Conservation (phyloP, 1,140 invertebrate genomes). For the Drosophila ohnishii region DNA sequence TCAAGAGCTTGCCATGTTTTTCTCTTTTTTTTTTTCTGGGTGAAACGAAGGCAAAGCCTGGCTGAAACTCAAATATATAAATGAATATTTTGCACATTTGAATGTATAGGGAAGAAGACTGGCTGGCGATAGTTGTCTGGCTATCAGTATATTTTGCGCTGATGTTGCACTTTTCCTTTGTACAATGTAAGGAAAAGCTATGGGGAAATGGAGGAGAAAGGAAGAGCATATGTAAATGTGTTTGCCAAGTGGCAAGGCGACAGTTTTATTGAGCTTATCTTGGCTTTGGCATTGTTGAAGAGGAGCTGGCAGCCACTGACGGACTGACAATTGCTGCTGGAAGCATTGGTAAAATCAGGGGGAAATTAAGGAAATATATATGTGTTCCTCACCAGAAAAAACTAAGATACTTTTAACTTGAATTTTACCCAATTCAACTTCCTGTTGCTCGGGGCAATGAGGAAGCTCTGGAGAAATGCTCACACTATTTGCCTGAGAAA, state of each 20-base stretch:
- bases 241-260: constrained; percentile 76
- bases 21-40: constrained; percentile 7
- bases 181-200: constrained; percentile 9
- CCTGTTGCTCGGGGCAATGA: neutral
- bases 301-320: constrained; percentile 18
- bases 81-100: constrained; percentile 75
- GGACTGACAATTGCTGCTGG: constrained; percentile 45
- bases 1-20: constrained; percentile 29
- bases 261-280: constrained; percentile 80
- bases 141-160: constrained; percentile 74
- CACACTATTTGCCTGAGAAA: neutral
- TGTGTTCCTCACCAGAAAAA: neutral
- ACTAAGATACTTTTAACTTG: neutral
- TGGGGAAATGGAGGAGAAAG: neutral
- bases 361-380: neutral
- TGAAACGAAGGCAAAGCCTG: constrained; percentile 12
- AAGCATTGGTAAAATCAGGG: constrained; percentile 34
- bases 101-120: constrained; percentile 46
- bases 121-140: constrained; percentile 28
- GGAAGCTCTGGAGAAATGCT: constrained; percentile 6
- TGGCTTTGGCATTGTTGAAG: constrained; percentile 48
- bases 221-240: constrained; percentile 65
- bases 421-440: neutral
- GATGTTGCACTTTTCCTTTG: constrained; percentile 70
- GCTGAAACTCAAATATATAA: constrained; percentile 51